Base-by-base conservation (phyloP, 2,888 invertebrate genomes). In the Thumatha senex region DNA sequence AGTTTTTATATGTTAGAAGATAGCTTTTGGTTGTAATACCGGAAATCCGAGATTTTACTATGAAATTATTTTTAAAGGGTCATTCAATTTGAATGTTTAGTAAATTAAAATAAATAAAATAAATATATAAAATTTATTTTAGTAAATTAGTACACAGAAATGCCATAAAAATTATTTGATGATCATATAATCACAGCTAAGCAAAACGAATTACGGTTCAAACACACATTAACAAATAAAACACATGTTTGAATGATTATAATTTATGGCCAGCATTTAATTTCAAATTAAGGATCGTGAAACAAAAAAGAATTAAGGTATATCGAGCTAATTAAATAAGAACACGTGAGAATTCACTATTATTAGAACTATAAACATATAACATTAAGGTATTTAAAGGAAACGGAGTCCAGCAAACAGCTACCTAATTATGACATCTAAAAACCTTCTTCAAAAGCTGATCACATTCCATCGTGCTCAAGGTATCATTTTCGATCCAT, bases 181-280 rank as follows among this genome's bases (percentile, higher is more conserved):
- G 39, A 7, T 39, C n/a, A 18, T 24, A 39, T 24, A 15, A 7
- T 11, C 39, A n/a, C 11, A 39, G 4, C 36, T 9, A 1, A 12
- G 31, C 18, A 24, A 24, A 2, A 24, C 5, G 18, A 24, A 24
- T 2, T 24, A 24, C 18, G 18, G 5, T 5, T 24, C 18, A 24
- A 49, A 44, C 29, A 45, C 33, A 41, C 45, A 48, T 40, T 10
- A 40, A 38, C 49, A 31, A 46, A 54, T 44, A 55, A 54, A 46
- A 43, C 54, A 63, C 46, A 40, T 61, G 43, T 58, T 45, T 8
- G 46, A 51, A 47, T 56, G 56, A 48, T 40, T 41, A 29, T 39
- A 39, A 35, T 52, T 51, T 56, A 46, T 43, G 44, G 50, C 38
- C 41, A 30, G 36, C 48, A 35, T 50, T n/a, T 43, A 46, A 47